Evolutionary conservation across 2,888 invertebrate genomes (phyloP), one percentile per base, ranked within the genome.

Genomic region (Octodonta nipae): DNA sequence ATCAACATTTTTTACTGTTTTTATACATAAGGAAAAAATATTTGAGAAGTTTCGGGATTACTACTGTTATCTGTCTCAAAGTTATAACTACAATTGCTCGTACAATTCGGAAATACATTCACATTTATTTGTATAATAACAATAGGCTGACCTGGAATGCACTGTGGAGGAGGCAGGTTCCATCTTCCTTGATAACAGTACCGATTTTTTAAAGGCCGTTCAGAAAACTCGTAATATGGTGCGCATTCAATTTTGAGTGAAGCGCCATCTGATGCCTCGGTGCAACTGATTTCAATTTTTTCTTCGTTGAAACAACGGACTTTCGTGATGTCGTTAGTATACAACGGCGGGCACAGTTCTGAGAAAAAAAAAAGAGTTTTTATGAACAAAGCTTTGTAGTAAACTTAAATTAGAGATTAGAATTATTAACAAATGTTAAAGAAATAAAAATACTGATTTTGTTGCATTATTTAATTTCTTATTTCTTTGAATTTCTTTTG

Each of bases 81-180:
- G n/a, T n/a, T n/a, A n/a, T n/a, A n/a, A n/a, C n/a, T n/a, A n/a
- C n/a, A n/a, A n/a, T n/a, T n/a, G n/a, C n/a, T n/a, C n/a, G n/a
- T 22, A 22, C 22, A 22, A 11, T 22, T 11, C 10, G 22, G 22
- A 32, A 30, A 33, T 5, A 40, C 14, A 10, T 40, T 34, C 27
- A 40, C 13, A 13, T 34, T 30, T 25, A 43, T 17, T 10, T 22
- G n/a, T 10, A 22, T 32, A 38, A 39, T 29, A 30, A 42, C 37
- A 11, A 40, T 41, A 33, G 44, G 45, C 45, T 44, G 51, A 56
- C 56, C 52, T 54, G 51, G 52, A 35, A 39, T 40, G 34, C 56
- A 56, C 2, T 35, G 32, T 1, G 52, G 54, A 3, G 32, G 26
- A 2, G 38, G 30, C 5, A 41, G 32, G 24, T 49, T 46, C 54